Base-by-base conservation (phyloP, 2,113 vertebrate species). In the Neomonachus schauinslandi region DNA sequence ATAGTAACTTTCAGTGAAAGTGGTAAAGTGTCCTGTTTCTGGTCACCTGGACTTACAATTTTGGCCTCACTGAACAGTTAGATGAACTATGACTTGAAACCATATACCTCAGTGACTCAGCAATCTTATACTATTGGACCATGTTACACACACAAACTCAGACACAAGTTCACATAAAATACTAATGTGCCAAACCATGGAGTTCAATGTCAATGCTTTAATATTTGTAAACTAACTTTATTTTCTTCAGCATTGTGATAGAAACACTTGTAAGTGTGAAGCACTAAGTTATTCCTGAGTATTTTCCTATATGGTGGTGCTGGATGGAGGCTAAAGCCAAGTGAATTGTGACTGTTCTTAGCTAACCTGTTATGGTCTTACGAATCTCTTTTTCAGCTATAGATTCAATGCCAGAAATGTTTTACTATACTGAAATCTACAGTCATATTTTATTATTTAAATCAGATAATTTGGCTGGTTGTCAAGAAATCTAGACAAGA, bases 1-100 rank as follows among this genome's bases (percentile, higher is more conserved):
- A 18, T 1, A 65, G 8, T 69, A 55, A 90, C 55, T 85, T 97
- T 28, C 80, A 65, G 80, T 65, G 65, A 72, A 69, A 93, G 67
- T 80, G 33, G 39, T 74, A 76, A 80, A n/a, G 24, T 81, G 8
- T 86, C 33, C 55, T 65, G 9, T 90, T 94, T 85, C 26, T 57
- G 36, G 63, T 81, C 81, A 93, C 33, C 57, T 61, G 72, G 31
- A 36, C 65, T 93, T 93, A 63, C 2, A 71, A 89, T 84, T 84
- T 89, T 67, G 53, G 63, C 67, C 42, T 92, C 65, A 28, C 0
- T 53, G 26, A 95, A 79, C 65, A 77, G 26, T 95, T 51, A 63
- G 53, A 36, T 15, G 69, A 93, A 86, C 96, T 86, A 72, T 72
- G 9, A 93, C 49, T 93, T 86, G 80, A 97, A 90, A 86, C 13